Evolutionary conservation across 2,797 vertebrate genomes (phyloP), one percentile per base, ranked within the genome.

Genomic region (Anguilla obscura): DNA sequence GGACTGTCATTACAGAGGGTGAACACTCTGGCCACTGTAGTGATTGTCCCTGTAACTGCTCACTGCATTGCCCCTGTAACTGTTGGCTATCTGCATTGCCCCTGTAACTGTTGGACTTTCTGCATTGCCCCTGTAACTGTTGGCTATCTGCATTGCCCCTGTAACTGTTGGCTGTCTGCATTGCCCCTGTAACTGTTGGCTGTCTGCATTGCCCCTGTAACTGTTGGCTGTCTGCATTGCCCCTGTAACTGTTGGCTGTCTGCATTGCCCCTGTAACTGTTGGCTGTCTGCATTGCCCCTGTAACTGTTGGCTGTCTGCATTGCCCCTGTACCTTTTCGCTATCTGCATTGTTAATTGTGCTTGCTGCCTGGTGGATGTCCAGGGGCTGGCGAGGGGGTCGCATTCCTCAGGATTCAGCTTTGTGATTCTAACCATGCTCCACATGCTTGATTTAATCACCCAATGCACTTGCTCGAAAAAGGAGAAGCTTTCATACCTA

Each of bases 361-460:
- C 95, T 96, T 93, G 95, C 95, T 95, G 93, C 94, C 91, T 96
- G 96, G 96, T 96, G 94, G 93, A 94, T 93, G 93, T 97, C 97
- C 97, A 97, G 97, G 94, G 94, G 93, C 96, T 98, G 98, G 98
- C 97, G 97, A 94, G 89, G 91, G 93, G 93, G 91, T 87, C 92
- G 92, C 97, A 98, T 98, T 98, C 98, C 97, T 98, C 93, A 96
- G 96, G 96, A 97, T 96, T 96, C 94, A 94, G 95, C 95, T 95
- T 95, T 96, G 95, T 94, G 94, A 96, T 97, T 98, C 97, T 97
- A 97, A 98, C 97, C 97, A 97, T 97, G 97, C 96, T 93, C 97
- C 96, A 97, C 97, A 98, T 97, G 97, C 97, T 98, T 98, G 97
- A 97, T 98, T 97, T 97, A 98, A 99, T 98, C 97, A 96, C 96